Base-by-base conservation (phyloP, 2,113 vertebrate species). In the Heterotis niloticus region DNA sequence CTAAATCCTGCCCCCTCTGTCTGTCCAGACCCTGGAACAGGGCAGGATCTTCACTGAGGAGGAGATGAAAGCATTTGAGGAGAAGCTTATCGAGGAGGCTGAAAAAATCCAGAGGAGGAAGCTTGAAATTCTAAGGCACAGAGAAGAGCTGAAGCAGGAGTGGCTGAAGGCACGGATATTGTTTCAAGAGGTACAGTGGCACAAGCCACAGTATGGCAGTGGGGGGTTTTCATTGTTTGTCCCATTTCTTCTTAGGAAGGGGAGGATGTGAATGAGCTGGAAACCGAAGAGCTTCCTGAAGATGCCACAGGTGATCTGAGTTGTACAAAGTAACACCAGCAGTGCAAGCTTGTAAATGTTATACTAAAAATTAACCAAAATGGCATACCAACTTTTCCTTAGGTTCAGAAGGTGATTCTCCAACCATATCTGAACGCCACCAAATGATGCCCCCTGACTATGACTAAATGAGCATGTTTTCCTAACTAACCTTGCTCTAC, bases 11-110 rank as follows among this genome's bases (percentile, higher is more conserved):
- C n/a, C n/a, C n/a, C n/a, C 52, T 10, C 62, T 44, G 16, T 57
- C 18, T 51, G 5, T 70, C 64, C 83, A 99, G 97, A 98, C 96
- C 1, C 81, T 98, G 84, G 96, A 97, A 87, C 94, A 98, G 75
- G 96, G 95, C 88, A 96, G 94, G 84, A 87, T 94, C 0, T 99
- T 96, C 83, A 98, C 95, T 0, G 96, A 99, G 5, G 95, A 96
- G 0, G 97, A 99, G 82, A 91, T 98, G 87, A 94, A 93, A 72
- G 94, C 96, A 82, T 99, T 96, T 88, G 96, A 98, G 69, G 96
- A 98, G 69, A 94, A 96, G 74, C 93, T 99, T 78, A 84, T 85
- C 59, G 89, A 92, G 82, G 95, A 98, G 88, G 96, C 34, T 44
- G 98, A 87, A 85, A 92, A 78, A 94, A 98, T 75, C 93, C 98